Conservation (phyloP, 2,888 invertebrate genomes). For the Eupithecia subumbrata region DNA sequence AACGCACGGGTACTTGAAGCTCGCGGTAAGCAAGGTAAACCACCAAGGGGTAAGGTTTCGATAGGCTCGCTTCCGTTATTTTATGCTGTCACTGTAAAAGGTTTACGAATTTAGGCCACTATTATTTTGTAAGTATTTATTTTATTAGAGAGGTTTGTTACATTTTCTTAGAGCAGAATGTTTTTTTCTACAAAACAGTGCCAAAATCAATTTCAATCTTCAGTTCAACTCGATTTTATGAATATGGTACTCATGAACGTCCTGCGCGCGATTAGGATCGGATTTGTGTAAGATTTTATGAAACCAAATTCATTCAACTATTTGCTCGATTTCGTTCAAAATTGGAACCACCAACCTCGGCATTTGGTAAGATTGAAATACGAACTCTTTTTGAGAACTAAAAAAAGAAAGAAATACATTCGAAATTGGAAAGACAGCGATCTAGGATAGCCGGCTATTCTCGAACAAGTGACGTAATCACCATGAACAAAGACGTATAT, state of each 20-base stretch:
- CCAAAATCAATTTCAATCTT: conserved; percentile 4
- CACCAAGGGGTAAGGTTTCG: not conserved
- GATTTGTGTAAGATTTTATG: not conserved
- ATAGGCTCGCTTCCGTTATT: not conserved
- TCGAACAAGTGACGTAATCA: conserved; percentile 5
- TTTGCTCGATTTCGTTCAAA: not conserved
- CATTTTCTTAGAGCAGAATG: not conserved
- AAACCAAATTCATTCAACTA: not conserved
- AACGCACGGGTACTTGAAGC: too few relatives aligned
- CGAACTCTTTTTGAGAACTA: not conserved
- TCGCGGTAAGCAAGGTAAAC: not conserved
- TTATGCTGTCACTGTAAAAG: not conserved
- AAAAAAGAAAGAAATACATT: not conserved
- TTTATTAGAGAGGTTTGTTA: too few relatives aligned
- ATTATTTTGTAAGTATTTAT: too few relatives aligned
- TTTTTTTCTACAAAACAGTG: not conserved
- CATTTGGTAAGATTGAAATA: not conserved
- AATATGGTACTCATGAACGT: not conserved
- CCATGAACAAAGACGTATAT: not conserved
- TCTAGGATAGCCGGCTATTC: not conserved
- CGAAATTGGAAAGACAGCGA: not conserved
- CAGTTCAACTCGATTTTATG: not conserved
- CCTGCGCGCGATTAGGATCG: not conserved
- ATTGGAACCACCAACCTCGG: not conserved
- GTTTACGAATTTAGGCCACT: not conserved